Percentiles rank a stretch among this genome's conserved stretches.
Conservation (phyloP, 2,797 vertebrate genomes). For the Allobates femoralis region DNA sequence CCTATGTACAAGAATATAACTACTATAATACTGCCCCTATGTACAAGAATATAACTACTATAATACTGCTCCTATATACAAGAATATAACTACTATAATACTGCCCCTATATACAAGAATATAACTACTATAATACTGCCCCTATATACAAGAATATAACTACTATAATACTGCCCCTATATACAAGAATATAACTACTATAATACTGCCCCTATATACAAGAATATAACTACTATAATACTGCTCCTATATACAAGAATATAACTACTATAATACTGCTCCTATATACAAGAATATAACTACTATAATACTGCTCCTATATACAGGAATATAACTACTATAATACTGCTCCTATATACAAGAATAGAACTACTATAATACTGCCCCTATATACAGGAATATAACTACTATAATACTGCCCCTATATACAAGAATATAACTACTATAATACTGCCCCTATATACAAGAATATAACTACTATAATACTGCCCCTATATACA, state of each 20-base stretch:
- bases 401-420: constrained; percentile 11
- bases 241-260: not conserved
- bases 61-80: constrained; percentile 11
- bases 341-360: no score
- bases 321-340: no score
- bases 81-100: constrained; percentile 12
- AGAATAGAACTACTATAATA: no score
- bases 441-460: constrained; percentile 8
- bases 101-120: constrained; percentile 2
- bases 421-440: not conserved
- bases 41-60: constrained; percentile 18
- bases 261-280: constrained; percentile 7
- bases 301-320: not conserved
- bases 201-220: not conserved
- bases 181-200: constrained; percentile 6
- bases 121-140: constrained; percentile 14
- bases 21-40: no score
- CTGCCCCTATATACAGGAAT: no score
- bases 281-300: constrained; percentile 3
- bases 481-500: constrained; percentile 1
- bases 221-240: constrained; percentile 15
- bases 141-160: constrained; percentile 9
- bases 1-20: no score
- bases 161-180: constrained; percentile 14
- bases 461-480: constrained; percentile 5